Base-by-base conservation (phyloP, 1,140 invertebrate species). In the Bicyclus anynana region DNA sequence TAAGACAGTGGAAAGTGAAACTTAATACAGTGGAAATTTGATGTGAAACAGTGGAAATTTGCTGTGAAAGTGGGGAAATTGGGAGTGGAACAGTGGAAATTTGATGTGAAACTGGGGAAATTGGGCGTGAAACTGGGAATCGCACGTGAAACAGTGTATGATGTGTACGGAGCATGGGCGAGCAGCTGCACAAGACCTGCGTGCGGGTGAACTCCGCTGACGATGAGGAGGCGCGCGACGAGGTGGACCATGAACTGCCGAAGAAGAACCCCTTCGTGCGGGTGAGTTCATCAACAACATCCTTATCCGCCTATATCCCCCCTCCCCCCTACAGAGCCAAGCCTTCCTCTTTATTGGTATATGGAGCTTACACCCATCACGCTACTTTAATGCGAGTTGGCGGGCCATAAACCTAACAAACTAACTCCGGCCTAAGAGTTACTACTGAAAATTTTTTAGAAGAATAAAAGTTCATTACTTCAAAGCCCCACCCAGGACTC, bases 181-280 rank as follows among this genome's bases (percentile, higher is more conserved):
- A 60, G 9, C 23, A 33, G 35, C 27, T 55, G 61, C 82, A 87
- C 51, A 87, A 83, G 67, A 87, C 84, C 53, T 85, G 82, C 65
- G 82, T 87, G 53, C 59, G 82, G 74, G 84, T 87, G 53, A 84
- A 75, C 72, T 85, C 82, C 13, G 78, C 73, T 5, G 82, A 84
- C 4, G 81, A 84, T 9, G 81, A 87, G 5, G 82, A 84, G 53
- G 65, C 74, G n/a, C 64, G 76, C 50, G 82, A 85, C 26, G 80
- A 83, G 49, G 80, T 85, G 2, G 84, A 87, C 62, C 69, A 75
- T 66, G 79, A 81, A 0, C 52, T 87, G 53, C 82, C 84, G 29
- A 87, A 83, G 80, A 87, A 78, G 64, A 87, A 87, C n/a, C 84
- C 84, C 7, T 87, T 87, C 53, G 75, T 84, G 4, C 64, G 84